These are phyloP conservation scores for Macrosiphum euphorbiae DNA, from an alignment of 2,888 invertebrate genomes.

Conservation along the genomic window DNA sequence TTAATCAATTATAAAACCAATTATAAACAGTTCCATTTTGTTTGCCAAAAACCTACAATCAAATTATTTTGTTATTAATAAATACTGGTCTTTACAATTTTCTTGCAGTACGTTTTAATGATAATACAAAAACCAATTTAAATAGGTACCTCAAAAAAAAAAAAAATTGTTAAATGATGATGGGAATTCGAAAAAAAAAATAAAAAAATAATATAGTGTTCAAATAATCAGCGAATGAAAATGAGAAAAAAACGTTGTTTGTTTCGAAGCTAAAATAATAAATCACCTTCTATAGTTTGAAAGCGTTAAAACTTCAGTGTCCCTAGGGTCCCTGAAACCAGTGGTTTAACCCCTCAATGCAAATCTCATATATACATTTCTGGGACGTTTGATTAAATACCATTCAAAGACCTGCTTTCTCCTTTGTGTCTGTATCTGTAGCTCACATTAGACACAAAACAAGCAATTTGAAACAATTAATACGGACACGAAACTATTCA, in stretches of 20 bases:
- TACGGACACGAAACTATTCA: neutral
- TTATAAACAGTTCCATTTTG: neutral
- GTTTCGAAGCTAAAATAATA: constrained; percentile 34
- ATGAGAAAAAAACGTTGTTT: neutral
- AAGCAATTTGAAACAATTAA: constrained; percentile 15
- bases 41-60: neutral
- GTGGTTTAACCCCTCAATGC: constrained; percentile 30
- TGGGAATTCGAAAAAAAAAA: neutral
- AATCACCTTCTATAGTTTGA: constrained; percentile 21
- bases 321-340: neutral
- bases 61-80: neutral
- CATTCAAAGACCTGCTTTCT: neutral
- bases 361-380: constrained; percentile 26
- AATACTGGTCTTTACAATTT: neutral
- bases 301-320: neutral
- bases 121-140: neutral
- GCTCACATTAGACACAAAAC: too few relatives aligned
- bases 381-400: constrained; percentile 41
- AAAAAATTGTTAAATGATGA: neutral
- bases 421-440: neutral
- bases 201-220: neutral
- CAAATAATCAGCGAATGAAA: neutral
- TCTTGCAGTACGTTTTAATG: neutral
- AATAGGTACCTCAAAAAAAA: neutral
- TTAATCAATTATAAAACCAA: neutral